Evolutionary conservation across 2,797 vertebrate genomes (phyloP).

Genomic region (Onychomys leucogaster): DNA sequence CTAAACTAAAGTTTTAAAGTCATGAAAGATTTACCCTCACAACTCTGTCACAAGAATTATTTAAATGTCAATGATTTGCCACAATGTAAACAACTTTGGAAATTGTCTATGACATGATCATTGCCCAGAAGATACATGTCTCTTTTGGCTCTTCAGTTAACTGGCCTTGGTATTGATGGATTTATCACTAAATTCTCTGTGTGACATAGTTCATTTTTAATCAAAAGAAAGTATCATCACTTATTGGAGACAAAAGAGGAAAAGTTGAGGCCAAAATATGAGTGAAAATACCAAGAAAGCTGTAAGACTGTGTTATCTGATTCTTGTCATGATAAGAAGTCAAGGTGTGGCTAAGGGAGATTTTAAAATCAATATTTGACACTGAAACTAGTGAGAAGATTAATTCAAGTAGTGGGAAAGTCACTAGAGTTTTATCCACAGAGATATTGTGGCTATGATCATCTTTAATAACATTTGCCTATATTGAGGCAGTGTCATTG

Average conservation of each 20-base stretch:
- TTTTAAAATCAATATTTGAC: constrained; percentile 18
- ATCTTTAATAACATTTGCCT: neutral
- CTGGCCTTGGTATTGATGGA: neutral
- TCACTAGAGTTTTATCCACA: neutral
- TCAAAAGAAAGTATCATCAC: neutral
- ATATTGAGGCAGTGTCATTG: neutral
- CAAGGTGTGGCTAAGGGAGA: neutral
- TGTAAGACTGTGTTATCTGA: neutral
- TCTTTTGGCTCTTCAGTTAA: neutral
- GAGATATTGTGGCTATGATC: neutral
- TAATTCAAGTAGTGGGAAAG: neutral
- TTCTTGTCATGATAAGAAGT: neutral
- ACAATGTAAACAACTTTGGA: neutral
- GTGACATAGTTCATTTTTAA: constrained; percentile 30
- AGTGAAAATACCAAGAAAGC: neutral
- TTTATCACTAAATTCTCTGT: neutral
- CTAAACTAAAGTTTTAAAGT: neutral
- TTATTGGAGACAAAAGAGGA: neutral
- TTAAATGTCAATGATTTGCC: neutral
- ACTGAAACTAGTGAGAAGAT: neutral
- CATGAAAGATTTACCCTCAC: neutral
- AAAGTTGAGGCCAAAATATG: neutral
- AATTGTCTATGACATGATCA: neutral
- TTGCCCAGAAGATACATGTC: neutral
- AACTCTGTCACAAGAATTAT: neutral